Conservation (phyloP, 2,797 vertebrate genomes). For the Lithobates pipiens region DNA sequence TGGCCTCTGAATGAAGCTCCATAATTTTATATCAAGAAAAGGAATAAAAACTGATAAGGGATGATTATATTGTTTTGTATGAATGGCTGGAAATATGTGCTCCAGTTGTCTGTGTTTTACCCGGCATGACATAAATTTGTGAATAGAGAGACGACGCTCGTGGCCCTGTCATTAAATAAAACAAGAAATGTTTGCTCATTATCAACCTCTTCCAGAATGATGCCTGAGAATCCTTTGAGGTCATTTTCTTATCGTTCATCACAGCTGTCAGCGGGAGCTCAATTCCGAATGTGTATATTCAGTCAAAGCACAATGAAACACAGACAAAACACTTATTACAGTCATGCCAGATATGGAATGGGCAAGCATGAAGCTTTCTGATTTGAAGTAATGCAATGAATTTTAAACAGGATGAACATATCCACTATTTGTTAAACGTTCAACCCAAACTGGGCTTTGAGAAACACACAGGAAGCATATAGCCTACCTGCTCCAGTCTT, state of each 20-base stretch:
- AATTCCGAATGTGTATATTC: constrained; percentile 32
- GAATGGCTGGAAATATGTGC: constrained; percentile 36
- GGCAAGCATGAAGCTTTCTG: neutral
- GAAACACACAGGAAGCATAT: neutral
- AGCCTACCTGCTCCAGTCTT: neutral
- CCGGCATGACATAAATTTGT: constrained; percentile 48
- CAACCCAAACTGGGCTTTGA: neutral
- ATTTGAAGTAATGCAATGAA: constrained; percentile 21
- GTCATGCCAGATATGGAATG: neutral
- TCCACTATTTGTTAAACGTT: neutral
- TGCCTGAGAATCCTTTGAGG: constrained; percentile 24
- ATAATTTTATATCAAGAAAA: constrained; percentile 12
- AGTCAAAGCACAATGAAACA: constrained; percentile 24
- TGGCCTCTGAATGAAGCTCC: neutral
- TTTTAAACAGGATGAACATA: constrained; percentile 10
- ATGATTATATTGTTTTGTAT: constrained; percentile 8
- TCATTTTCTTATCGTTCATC: constrained; percentile 50
- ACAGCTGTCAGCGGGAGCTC: constrained; percentile 43
- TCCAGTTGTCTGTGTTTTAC: constrained; percentile 40
- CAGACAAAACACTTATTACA: constrained; percentile 27
- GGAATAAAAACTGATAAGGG: neutral
- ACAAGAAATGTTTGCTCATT: constrained; percentile 45
- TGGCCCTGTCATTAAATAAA: constrained; percentile 58
- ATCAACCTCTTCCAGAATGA: constrained; percentile 49
- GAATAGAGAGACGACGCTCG: constrained; percentile 41